Conservation (phyloP, 2,888 invertebrate species). For the Andrena marginata region DNA sequence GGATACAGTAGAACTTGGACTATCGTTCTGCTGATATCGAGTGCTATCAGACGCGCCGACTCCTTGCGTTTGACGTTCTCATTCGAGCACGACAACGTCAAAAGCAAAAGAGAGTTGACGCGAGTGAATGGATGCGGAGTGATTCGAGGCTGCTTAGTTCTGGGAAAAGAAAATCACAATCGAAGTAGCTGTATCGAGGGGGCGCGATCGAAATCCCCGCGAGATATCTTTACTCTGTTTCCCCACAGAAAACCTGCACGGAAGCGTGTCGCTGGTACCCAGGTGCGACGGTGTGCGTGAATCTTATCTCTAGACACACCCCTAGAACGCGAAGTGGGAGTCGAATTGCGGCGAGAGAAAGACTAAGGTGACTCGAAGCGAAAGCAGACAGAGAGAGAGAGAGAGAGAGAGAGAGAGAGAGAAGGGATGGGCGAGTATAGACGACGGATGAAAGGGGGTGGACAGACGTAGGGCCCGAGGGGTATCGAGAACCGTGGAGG, state of each 20-base stretch:
- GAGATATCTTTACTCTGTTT: conserved; percentile 36
- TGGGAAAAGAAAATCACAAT: background rate
- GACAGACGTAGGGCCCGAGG: background rate
- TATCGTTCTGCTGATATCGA: too few relatives aligned
- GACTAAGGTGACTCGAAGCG: conserved; percentile 30
- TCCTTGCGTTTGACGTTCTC: background rate
- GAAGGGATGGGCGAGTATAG: conserved; percentile 2
- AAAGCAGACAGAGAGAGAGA: conserved; percentile 14
- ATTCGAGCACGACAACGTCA: background rate
- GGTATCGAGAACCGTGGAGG: conserved; percentile 9
- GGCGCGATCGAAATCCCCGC: conserved; percentile 33
- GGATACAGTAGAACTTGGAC: too few relatives aligned
- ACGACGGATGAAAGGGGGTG: conserved; percentile 27
- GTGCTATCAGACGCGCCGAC: too few relatives aligned
- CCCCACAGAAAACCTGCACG: background rate
- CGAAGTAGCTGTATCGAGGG: background rate
- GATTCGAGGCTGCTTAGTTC: background rate
- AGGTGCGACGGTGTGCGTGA: conserved; percentile 61
- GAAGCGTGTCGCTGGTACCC: conserved; percentile 57
- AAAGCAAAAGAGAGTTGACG: background rate
- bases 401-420: background rate
- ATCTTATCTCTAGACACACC: conserved; percentile 74
- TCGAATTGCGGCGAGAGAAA: conserved; percentile 30
- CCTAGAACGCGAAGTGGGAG: conserved; percentile 60
- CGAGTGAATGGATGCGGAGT: background rate